Percentiles rank a stretch among this genome's conserved stretches.
Evolutionary conservation across 2,113 vertebrate species (phyloP).

Genomic region (Hippolais icterina): DNA sequence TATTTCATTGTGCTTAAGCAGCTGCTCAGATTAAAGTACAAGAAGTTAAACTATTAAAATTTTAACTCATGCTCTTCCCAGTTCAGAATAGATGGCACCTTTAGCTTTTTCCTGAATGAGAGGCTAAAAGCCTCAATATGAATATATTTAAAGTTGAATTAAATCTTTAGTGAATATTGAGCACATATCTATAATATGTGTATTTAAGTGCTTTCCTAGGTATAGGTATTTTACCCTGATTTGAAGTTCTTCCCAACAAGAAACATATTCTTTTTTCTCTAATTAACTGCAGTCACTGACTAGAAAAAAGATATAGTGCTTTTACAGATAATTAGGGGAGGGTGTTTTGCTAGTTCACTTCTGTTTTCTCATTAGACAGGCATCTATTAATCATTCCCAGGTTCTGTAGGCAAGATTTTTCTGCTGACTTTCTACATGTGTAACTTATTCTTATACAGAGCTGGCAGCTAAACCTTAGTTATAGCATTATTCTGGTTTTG

Average conservation of each 20-base stretch:
- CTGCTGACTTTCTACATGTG: not conserved
- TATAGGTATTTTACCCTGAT: not conserved
- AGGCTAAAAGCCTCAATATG: not conserved
- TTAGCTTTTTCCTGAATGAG: not conserved
- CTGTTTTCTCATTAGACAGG: not conserved
- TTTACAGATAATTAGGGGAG: not conserved
- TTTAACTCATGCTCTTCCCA: not conserved
- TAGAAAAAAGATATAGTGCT: not conserved
- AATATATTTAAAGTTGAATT: not conserved
- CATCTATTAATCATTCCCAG: not conserved
- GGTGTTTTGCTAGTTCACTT: not conserved
- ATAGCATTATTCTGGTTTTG: not conserved
- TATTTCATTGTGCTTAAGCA: not conserved
- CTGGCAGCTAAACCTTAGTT: not conserved
- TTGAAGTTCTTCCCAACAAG: not conserved
- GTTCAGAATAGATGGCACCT: not conserved
- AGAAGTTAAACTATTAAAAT: not conserved
- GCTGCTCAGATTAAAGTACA: not conserved
- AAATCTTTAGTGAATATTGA: not conserved
- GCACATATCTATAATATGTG: fast-evolving
- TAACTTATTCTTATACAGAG: not conserved
- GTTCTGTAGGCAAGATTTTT: not conserved
- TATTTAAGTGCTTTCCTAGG: not conserved
- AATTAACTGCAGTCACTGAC: not conserved
- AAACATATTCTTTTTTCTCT: not conserved